Conservation (phyloP, 2,113 vertebrate species). For the Seriola rivoliana region DNA sequence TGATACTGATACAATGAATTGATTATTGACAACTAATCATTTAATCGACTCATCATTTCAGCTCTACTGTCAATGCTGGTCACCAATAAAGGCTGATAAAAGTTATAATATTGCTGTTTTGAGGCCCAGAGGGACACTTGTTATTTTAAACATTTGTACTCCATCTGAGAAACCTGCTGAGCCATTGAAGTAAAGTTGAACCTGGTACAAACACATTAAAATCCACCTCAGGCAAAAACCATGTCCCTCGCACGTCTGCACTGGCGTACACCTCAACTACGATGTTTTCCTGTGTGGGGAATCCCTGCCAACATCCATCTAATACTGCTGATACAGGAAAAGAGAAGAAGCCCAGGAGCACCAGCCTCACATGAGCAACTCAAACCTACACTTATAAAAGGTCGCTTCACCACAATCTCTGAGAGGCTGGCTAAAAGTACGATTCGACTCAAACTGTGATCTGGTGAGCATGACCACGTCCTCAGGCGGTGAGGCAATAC, state of each 20-base stretch:
- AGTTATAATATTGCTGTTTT: background rate
- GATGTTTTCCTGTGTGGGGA: constrained; percentile 13
- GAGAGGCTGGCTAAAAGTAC: background rate
- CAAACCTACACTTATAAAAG: background rate
- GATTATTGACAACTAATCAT: too few species aligned
- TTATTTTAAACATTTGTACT: background rate
- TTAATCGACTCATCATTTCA: too few species aligned
- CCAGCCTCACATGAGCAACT: background rate
- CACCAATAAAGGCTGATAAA: constrained; percentile 4
- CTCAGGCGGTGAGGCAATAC: background rate
- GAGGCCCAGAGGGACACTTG: background rate
- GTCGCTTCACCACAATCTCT: background rate
- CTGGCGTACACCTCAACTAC: constrained; percentile 17
- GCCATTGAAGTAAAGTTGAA: background rate
- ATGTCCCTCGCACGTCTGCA: constrained; percentile 17
- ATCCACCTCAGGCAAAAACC: background rate
- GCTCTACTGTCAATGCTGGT: background rate
- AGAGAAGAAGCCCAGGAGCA: background rate
- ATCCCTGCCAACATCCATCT: constrained; percentile 39
- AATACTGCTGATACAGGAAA: constrained; percentile 15
- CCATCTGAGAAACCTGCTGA: background rate
- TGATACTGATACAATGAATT: too few species aligned
- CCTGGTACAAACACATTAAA: constrained; percentile 19
- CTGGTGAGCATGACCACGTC: background rate
- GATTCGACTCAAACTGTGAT: background rate